Conservation (phyloP, 2,797 vertebrate genomes). For the Anableps anableps region DNA sequence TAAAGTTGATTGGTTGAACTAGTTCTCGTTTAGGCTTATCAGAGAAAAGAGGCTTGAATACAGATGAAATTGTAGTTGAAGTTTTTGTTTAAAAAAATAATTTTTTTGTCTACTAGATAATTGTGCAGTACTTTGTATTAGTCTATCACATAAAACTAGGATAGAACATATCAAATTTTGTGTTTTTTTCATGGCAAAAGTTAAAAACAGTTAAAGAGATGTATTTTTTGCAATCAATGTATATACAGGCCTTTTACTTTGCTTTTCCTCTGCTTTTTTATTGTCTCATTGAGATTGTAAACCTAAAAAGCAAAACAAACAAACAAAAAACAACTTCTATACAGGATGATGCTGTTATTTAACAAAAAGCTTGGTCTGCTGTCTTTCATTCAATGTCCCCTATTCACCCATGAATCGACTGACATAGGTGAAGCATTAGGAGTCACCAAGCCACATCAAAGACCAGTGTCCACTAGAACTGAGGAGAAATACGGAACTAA, state of each 20-base stretch:
- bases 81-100: too few species aligned
- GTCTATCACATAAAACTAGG: too few species aligned
- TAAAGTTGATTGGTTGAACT: too few species aligned
- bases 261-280: not conserved
- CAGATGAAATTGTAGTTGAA: too few species aligned
- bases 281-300: not conserved
- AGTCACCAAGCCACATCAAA: constrained; percentile 63
- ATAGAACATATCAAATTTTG: too few species aligned
- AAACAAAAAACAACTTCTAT: not conserved
- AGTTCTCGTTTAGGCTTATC: too few species aligned
- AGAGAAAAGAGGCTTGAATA: too few species aligned
- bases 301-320: not conserved
- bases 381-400: constrained; percentile 46
- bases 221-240: not conserved
- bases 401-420: constrained; percentile 55
- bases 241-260: not conserved
- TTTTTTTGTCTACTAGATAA: too few species aligned
- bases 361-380: constrained; percentile 25
- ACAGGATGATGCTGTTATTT: constrained; percentile 16
- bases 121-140: too few species aligned
- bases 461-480: constrained; percentile 50
- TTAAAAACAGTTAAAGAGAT: not conserved
- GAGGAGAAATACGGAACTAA: constrained; percentile 67
- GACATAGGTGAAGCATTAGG: constrained; percentile 61
- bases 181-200: not conserved